These are phyloP conservation scores for Spea hammondii DNA, from an alignment of 2,797 vertebrate species.

Conservation along the genomic window DNA sequence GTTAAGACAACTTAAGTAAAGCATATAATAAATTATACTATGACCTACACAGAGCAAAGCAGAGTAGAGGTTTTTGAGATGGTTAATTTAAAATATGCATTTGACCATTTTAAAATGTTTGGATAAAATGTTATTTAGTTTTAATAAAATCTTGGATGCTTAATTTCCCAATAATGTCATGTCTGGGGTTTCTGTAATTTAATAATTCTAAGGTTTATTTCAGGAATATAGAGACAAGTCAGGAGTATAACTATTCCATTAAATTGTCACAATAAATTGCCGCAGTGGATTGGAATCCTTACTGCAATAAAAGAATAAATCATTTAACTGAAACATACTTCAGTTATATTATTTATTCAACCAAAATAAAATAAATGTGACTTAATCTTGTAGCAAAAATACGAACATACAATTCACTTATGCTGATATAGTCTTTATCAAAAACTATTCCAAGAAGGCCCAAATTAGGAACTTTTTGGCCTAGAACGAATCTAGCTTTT, in stretches of 20 bases:
- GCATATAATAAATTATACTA: neutral
- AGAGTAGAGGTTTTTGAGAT: constrained; percentile 17
- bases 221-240: constrained; percentile 43
- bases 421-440: neutral
- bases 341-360: constrained; percentile 14
- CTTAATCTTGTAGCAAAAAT: constrained; percentile 28
- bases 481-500: neutral
- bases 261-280: constrained; percentile 52
- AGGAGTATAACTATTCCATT: constrained; percentile 48
- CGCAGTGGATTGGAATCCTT: constrained; percentile 44
- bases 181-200: constrained; percentile 44
- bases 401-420: constrained; percentile 22
- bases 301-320: constrained; percentile 50
- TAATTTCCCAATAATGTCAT: constrained; percentile 46
- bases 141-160: constrained; percentile 35
- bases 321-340: constrained; percentile 48
- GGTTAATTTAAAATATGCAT: constrained; percentile 23
- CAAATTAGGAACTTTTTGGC: neutral
- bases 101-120: constrained; percentile 19
- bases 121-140: constrained; percentile 36
- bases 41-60: constrained; percentile 5
- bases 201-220: constrained; percentile 48
- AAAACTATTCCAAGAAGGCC: neutral
- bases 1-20: no score
- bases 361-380: constrained; percentile 34